Conservation (phyloP, 2,113 vertebrate species). For the Clupea harengus region DNA sequence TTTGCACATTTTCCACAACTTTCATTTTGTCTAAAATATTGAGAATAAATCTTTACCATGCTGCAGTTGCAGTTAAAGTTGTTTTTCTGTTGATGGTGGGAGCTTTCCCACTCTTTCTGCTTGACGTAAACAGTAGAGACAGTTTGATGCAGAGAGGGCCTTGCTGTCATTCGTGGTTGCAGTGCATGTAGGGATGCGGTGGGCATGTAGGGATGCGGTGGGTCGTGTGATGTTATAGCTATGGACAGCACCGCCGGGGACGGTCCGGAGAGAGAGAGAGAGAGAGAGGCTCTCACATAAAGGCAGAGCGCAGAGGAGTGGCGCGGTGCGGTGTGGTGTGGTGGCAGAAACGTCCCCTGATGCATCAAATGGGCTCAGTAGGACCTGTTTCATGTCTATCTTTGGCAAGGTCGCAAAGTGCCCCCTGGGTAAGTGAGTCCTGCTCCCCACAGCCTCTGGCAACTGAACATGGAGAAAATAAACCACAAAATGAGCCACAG, state of each 20-base stretch:
- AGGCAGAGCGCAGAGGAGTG: neutral
- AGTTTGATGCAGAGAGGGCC: constrained; percentile 1
- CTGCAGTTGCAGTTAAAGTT: neutral
- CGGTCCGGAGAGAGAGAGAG: neutral
- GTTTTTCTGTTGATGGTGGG: neutral
- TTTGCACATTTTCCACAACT: neutral
- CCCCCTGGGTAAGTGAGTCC: constrained; percentile 21
- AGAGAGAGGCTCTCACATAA: neutral
- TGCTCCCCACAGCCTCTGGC: neutral
- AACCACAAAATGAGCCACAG: neutral
- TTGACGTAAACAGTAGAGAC: constrained; percentile 7
- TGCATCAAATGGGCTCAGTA: constrained; percentile 24
- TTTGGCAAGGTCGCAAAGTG: constrained; percentile 41
- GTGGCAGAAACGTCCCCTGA: constrained; percentile 29
- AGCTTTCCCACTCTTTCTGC: neutral
- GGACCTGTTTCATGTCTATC: constrained; percentile 25
- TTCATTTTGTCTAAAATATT: neutral
- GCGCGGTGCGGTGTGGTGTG: neutral
- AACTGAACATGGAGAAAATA: neutral
- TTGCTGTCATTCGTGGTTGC: neutral
- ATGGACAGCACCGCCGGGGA: constrained; percentile 19
- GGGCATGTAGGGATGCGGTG: no score
- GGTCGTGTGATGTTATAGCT: neutral
- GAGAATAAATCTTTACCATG: neutral
- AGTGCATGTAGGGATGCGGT: neutral